Evolutionary conservation across 1,140 invertebrate genomes (phyloP), one percentile per base, ranked within the genome.

Genomic region (Lepidurus couesii): DNA sequence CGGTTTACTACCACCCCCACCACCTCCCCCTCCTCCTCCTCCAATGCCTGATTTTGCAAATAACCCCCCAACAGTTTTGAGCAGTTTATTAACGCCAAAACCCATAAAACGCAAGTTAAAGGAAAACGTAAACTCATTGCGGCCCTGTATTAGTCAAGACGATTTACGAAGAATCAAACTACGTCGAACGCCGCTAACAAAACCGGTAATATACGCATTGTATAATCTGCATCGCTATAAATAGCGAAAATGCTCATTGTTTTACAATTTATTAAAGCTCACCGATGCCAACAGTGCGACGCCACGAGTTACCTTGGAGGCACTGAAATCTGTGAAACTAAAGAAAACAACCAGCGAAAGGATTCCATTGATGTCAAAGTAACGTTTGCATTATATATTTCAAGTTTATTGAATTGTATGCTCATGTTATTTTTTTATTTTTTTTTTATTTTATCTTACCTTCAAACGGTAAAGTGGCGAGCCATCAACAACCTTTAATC

Each of bases 221-320:
- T 16, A 13, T 24, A 13, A 11, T 13, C n/a, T n/a, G n/a, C n/a
- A 16, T 76, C 7, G n/a, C n/a, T n/a, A n/a, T 21, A 47, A 76
- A 21, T 44, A 11, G 13, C 34, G n/a, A 43, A 24, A 21, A 47
- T 8, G 44, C 26, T 21, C 42, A 8, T 16, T 75, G 11, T 42
- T n/a, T 76, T 53, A n/a, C 21, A 42, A 44, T 44, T 26, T 43
- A 1, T 44, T 7, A 13, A 47, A 76, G 11, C n/a, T 24, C 26
- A 44, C 13, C n/a, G 43, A 26, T 42, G 21, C 44, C 44, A 9
- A 34, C 44, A 47, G 8, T 8, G n/a, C n/a, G 42, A 45, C 75
- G 11, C 78, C 42, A 24, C 78, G 78, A 75, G 73, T 79, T 44
- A 75, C 78, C 16, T 44, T 79, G 65, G 78, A 79, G 45, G 78